A percentile compares a stretch with the other conserved stretches of the same genome.
Evolutionary conservation across 2,797 vertebrate genomes (phyloP).

Genomic region (Argya squamiceps): DNA sequence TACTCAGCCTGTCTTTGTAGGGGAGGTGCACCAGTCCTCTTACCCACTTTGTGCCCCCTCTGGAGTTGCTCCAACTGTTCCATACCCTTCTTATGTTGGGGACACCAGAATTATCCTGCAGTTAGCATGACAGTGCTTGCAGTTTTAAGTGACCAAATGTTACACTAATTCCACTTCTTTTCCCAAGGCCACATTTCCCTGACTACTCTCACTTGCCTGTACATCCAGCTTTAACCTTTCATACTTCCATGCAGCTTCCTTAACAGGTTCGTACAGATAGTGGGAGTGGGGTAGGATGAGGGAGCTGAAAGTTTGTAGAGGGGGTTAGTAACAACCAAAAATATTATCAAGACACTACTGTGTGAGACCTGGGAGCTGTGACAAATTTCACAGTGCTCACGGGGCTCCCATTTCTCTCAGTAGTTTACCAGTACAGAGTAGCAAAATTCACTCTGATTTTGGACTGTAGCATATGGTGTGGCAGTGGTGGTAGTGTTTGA

Average conservation of each 20-base stretch:
- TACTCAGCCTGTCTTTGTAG: too few relatives aligned
- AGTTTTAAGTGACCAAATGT: not conserved
- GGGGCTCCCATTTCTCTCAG: not conserved
- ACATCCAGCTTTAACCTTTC: not conserved
- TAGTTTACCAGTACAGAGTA: not conserved
- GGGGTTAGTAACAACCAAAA: not conserved
- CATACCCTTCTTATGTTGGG: too few relatives aligned
- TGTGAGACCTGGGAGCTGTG: not conserved
- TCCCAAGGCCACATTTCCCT: not conserved
- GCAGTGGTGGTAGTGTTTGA: not conserved
- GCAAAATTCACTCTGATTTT: not conserved
- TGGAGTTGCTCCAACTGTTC: too few relatives aligned
- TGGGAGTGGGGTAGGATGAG: not conserved
- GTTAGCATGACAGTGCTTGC: not conserved
- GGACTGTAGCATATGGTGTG: too few relatives aligned
- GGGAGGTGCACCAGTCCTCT: too few relatives aligned
- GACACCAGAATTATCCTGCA: not conserved
- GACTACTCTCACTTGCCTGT: not conserved
- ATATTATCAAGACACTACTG: not conserved
- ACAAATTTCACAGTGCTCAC: fast-evolving
- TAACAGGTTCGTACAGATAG: fast-evolving
- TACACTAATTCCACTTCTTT: not conserved
- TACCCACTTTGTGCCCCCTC: too few relatives aligned
- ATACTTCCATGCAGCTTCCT: not conserved
- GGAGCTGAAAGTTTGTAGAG: not conserved